Evolutionary conservation across 2,888 invertebrate species (phyloP), one percentile per base, ranked within the genome.

Genomic region (Hoplodrina blanda): DNA sequence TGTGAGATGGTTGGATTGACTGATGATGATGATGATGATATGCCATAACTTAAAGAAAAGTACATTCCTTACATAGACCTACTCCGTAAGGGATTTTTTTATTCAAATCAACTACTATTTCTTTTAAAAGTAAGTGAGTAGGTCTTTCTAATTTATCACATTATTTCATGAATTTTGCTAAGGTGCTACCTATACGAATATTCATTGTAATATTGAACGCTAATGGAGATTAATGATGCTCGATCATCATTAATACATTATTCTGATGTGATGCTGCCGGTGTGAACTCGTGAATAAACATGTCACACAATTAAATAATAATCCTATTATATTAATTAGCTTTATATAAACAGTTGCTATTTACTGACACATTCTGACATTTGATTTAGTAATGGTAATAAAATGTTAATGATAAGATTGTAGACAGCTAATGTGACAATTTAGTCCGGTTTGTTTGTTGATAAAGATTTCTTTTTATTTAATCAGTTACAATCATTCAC

Each of bases 261-360:
- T 60, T 11, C 44, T 6, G 37, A 78, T 44, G 11, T 60, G 11
- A 60, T 73, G 37, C 79, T 56, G n/a, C 6, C 5, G 37, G 74
- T 53, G 79, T 73, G 55, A 73, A 79, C 15, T 15, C 37, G 62
- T 75, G 60, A 73, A 79, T 79, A 79, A 55, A 61, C 20, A 78
- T 73, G 59, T 54, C 25, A 54, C 55, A 60, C 73, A 37, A 60
- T 33, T 67, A 8, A 17, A 33, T 30, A 19, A 20, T 49, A 49
- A 46, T 53, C 46, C 6, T 19, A 41, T 50, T 50, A 70, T 55
- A 49, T 13, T 11, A 50, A 50, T 30, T 50, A 30, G 19, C 37
- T 5, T 19, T 37, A 41, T 37, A 17, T 17, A 19, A 56, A 56
- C 19, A 15, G 41, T 56, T 20, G 37, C 33, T 56, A 19, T 56